Conservation (phyloP, 1,140 invertebrate species). For the Halotydeus destructor region DNA sequence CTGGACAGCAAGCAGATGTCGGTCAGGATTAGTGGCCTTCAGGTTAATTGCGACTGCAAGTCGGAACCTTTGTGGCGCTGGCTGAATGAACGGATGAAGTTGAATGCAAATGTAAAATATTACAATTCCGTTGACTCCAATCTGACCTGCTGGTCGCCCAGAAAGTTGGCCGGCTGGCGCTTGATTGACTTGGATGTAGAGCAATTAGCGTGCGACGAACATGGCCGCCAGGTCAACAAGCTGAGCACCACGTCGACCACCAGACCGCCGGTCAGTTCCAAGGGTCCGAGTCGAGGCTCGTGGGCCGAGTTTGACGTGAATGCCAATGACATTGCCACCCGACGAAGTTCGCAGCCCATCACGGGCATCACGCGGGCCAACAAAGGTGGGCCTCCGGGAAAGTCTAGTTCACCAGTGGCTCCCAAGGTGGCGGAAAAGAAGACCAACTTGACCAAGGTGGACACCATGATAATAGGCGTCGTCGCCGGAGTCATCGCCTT, state of each 20-base stretch:
- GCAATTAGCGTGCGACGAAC: slow-evolving; percentile 45
- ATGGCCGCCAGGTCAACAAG: slow-evolving; percentile 15
- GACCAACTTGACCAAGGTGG: slow-evolving; percentile 47
- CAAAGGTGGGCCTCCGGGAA: slow-evolving; percentile 4
- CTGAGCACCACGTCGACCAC: slow-evolving; percentile 21
- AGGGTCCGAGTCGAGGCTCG: no score
- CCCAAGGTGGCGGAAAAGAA: slow-evolving; percentile 10
- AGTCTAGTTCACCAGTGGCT: no score
- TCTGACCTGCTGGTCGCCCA: slow-evolving; percentile 41
- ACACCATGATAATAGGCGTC: slow-evolving; percentile 73
- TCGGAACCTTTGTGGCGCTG: slow-evolving; percentile 50
- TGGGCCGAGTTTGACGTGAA: no score
- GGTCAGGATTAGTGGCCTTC: slow-evolving; percentile 44
- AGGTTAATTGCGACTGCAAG: slow-evolving; percentile 62
- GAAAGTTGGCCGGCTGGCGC: slow-evolving; percentile 38
- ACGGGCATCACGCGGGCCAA: slow-evolving; percentile 65
- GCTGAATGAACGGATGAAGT: slow-evolving; percentile 30
- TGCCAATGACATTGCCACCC: no score
- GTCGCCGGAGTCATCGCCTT: slow-evolving; percentile 73
- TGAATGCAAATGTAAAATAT: slow-evolving; percentile 3
- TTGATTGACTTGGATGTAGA: slow-evolving; percentile 51
- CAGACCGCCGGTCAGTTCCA: slow-evolving; percentile 21
- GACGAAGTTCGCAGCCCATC: no score
- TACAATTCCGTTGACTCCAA: slow-evolving; percentile 19
- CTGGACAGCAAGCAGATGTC: slow-evolving; percentile 54